Evolutionary conservation across 2,113 vertebrate species (phyloP).

Genomic region (Elachura formosa): DNA sequence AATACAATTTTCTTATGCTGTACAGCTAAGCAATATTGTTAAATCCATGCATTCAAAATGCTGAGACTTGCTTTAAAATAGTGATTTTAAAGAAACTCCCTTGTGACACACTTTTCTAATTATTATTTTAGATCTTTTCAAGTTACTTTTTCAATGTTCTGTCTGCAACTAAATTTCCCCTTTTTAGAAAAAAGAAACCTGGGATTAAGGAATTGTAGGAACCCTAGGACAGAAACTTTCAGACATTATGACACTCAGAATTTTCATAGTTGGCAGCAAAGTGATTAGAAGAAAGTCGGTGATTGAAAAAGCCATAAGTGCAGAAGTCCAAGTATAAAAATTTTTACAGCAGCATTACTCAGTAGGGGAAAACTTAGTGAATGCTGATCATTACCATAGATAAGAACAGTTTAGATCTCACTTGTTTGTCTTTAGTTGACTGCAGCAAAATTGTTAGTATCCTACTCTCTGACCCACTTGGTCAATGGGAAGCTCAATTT

Average conservation of each 20-base stretch:
- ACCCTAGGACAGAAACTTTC: neutral
- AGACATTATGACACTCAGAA: neutral
- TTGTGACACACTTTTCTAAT: neutral
- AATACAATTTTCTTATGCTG: neutral
- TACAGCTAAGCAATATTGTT: neutral
- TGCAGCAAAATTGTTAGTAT: neutral
- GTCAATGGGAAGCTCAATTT: neutral
- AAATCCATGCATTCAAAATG: neutral
- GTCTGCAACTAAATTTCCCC: neutral
- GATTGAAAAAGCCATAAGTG: neutral
- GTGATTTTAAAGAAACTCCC: neutral
- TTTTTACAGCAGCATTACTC: neutral
- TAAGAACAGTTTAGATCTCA: neutral
- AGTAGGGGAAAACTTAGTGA: neutral
- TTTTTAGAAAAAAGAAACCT: neutral
- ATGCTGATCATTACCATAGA: neutral
- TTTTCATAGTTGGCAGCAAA: neutral
- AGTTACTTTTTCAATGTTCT: neutral
- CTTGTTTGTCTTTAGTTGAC: neutral
- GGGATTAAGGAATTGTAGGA: neutral
- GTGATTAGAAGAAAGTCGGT: neutral
- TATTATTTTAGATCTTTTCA: neutral
- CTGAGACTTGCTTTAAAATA: constrained; percentile 7
- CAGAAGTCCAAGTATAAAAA: neutral
- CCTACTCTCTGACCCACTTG: neutral